These are phyloP conservation scores for Calliopum simillimum DNA, from an alignment of 2,888 invertebrate genomes.

Conservation along the genomic window DNA sequence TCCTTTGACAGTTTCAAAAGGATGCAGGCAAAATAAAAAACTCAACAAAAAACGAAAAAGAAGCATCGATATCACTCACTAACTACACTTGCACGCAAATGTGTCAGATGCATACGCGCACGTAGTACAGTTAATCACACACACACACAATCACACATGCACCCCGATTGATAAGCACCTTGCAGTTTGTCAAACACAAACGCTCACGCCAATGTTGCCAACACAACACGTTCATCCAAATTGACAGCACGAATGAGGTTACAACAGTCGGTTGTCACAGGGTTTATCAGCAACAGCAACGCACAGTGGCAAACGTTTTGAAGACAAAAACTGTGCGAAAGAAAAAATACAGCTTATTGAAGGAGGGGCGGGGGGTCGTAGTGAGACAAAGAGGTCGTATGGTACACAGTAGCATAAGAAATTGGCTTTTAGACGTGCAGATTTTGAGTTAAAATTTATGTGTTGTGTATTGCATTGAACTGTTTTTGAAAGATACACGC, in stretches of 20 bases:
- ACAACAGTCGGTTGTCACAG: constrained; percentile 10
- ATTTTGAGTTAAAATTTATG: too few species aligned
- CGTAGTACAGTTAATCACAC: background rate
- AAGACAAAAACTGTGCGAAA: background rate
- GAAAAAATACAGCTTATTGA: background rate
- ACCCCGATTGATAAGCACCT: constrained; percentile 1
- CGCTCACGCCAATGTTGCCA: background rate
- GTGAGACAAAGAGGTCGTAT: background rate
- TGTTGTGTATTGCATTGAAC: too few species aligned
- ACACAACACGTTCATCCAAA: background rate
- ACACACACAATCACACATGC: background rate
- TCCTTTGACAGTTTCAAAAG: too few species aligned
- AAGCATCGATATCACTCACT: background rate
- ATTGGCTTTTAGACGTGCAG: too few species aligned
- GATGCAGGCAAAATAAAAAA: background rate
- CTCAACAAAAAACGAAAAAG: background rate
- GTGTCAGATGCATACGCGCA: constrained; percentile 16
- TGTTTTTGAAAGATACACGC: too few species aligned
- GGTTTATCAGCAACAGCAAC: constrained; percentile 9
- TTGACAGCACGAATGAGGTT: constrained; percentile 22
- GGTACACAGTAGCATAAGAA: too few species aligned
- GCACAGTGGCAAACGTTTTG: too few species aligned
- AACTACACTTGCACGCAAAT: constrained; percentile 15
- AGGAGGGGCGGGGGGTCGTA: too few species aligned
- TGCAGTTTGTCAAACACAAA: constrained; percentile 23